Base-by-base conservation (phyloP, 1,140 invertebrate species). In the Sycophaga agraensis region DNA sequence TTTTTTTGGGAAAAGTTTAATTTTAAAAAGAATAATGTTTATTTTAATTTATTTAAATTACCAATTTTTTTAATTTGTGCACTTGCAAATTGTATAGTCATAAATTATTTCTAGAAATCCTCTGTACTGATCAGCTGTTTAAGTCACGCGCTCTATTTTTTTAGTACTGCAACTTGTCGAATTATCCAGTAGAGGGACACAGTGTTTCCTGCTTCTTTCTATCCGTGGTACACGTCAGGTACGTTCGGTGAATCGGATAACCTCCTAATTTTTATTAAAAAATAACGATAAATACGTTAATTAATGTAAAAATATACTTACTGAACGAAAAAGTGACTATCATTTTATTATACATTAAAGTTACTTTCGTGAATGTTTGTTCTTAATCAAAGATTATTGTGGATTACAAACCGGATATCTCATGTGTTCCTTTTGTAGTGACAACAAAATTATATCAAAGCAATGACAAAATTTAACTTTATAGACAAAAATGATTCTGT, bases 151-250 rank as follows among this genome's bases (percentile, higher is more conserved):
- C 42, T 56, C 28, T 31, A 43, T 43, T 6, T 9, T 2, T 0
- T 4, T 17, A 12, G 19, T 34, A 40, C 4, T n/a, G n/a, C n/a
- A n/a, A n/a, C 2, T 35, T 56, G 14, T 6, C n/a, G 14, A 12
- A 7, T n/a, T 49, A 28, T 11, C 35, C 56, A 22, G 40, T 49
- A 60, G 58, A 60, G 58, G 58, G 58, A 35, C 40, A 11, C 34
- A 53, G 39, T 53, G 56, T 66, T 71, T 68, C 60, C 63, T 70
- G 55, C 56, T 70, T 71, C 70, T 73, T 71, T 73, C 59, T 60
- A 68, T 64, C 59, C 48, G 40, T 34, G 67, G 43, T 68, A 66
- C 14, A 70, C 50, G 43, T 73, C 55, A 46, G 70, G 70, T 74
- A 66, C 26, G 70, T 67, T 55, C 54, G 7, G 1, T 22, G 6